phyloP scores from a whole-genome alignment of 2,888 invertebrate species.

The Latheticus oryzae region DNA sequence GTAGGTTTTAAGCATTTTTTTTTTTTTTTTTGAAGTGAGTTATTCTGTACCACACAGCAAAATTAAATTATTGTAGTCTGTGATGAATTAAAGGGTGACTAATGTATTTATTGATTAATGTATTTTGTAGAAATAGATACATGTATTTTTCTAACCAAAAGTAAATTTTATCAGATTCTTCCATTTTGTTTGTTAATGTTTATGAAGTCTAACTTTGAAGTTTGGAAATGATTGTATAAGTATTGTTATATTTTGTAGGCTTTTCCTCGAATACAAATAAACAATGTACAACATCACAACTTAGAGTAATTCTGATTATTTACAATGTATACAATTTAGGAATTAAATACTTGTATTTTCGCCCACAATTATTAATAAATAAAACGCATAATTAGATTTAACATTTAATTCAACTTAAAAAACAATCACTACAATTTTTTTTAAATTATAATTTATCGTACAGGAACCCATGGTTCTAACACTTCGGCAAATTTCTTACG shows the following conservation, averaged over 20 bases:
- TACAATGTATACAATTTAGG: slow-evolving; percentile 61
- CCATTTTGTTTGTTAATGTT: slow-evolving; percentile 61
- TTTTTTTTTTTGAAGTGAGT: slow-evolving; percentile 32
- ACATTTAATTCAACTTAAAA: slow-evolving; percentile 1
- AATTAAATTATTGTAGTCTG: slow-evolving; percentile 64
- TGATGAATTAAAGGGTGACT: slow-evolving; percentile 66
- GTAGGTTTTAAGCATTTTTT: slow-evolving; percentile 43
- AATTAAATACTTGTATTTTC: slow-evolving; percentile 60
- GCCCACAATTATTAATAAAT: slow-evolving; percentile 60
- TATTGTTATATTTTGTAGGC: slow-evolving; percentile 61
- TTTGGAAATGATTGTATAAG: slow-evolving; percentile 59
- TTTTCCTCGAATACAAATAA: slow-evolving; percentile 60
- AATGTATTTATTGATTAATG: slow-evolving; percentile 64
- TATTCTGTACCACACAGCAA: slow-evolving; percentile 48
- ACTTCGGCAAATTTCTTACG: slow-evolving; percentile 73
- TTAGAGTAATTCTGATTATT: slow-evolving; percentile 57
- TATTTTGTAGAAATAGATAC: slow-evolving; percentile 58
- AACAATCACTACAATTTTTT: slow-evolving; percentile 19
- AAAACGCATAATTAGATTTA: slow-evolving; percentile 44
- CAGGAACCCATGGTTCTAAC: slow-evolving; percentile 74
- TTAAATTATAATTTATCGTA: slow-evolving; percentile 68
- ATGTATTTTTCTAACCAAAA: slow-evolving; percentile 63
- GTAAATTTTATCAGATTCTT: slow-evolving; percentile 58
- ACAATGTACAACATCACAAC: slow-evolving; percentile 62
- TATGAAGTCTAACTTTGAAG: slow-evolving; percentile 59